Percentiles rank a stretch among this genome's conserved stretches.
phyloP scores from a whole-genome alignment of 1,140 invertebrate species.

The Colletes latitarsis region DNA sequence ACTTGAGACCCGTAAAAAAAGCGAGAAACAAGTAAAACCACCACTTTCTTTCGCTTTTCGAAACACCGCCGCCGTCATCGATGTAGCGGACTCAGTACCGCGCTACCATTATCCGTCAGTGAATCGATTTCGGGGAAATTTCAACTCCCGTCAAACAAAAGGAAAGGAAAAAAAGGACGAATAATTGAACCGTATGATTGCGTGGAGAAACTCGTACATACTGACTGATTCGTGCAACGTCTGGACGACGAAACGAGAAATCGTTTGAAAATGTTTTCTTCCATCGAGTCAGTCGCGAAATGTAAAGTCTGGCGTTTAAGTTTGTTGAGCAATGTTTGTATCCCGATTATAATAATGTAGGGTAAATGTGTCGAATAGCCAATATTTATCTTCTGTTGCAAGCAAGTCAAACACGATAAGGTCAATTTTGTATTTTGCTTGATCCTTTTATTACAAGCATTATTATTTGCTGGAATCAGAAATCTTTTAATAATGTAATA shows the following conservation, averaged over 20 bases:
- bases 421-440: no score
- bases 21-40: slow-evolving; percentile 33
- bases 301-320: no score
- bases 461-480: no score
- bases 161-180: neutral
- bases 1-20: slow-evolving; percentile 54
- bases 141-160: neutral
- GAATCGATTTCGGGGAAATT: slow-evolving; percentile 34
- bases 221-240: neutral
- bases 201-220: neutral
- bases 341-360: no score
- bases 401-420: no score
- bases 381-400: no score
- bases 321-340: no score
- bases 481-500: no score
- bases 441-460: no score
- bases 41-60: slow-evolving; percentile 44
- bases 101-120: slow-evolving; percentile 35
- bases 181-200: neutral
- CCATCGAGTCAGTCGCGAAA: neutral
- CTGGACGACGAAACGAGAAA: neutral
- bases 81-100: neutral
- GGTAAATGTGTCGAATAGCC: no score
- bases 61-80: slow-evolving; percentile 13
- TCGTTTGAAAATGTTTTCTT: neutral